Conservation (phyloP, 1,140 invertebrate species). For the Xylocopa sonorina region DNA sequence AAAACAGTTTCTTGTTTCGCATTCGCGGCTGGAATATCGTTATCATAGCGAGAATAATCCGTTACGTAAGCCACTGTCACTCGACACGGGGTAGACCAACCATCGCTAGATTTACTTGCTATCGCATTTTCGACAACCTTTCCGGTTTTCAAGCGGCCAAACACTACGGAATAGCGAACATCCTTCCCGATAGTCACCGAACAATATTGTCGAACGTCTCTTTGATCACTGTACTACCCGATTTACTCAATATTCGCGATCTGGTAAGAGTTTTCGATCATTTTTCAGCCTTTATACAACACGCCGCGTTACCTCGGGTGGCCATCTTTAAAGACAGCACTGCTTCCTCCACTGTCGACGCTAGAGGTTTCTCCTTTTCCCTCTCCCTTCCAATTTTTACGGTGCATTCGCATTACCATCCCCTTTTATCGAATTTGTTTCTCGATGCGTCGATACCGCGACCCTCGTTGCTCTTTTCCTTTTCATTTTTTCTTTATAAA, state of each 20-base stretch:
- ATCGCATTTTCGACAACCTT: constrained; percentile 36
- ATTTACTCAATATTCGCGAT: constrained; percentile 7
- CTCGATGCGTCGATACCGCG: background rate
- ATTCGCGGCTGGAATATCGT: constrained; percentile 65
- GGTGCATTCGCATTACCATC: background rate
- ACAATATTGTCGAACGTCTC: background rate
- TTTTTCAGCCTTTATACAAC: constrained; percentile 35
- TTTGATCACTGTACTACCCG: background rate
- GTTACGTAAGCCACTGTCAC: constrained; percentile 78
- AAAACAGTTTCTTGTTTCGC: constrained; percentile 60
- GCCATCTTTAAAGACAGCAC: constrained; percentile 68
- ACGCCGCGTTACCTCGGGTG: constrained; percentile 40
- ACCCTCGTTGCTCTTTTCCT: background rate
- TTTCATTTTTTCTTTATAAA: too few species aligned
- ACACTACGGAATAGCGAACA: background rate
- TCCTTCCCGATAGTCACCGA: background rate
- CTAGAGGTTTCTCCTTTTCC: constrained; percentile 3
- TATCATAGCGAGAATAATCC: constrained; percentile 76
- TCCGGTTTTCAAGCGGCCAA: background rate
- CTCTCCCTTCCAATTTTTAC: constrained; percentile 13
- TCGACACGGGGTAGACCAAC: constrained; percentile 71
- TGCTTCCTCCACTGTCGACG: constrained; percentile 42
- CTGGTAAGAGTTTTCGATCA: constrained; percentile 21
- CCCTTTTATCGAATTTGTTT: background rate
- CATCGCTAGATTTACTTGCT: constrained; percentile 46